phyloP scores from a whole-genome alignment of 2,113 vertebrate genomes.

The Crocuta crocuta region DNA sequence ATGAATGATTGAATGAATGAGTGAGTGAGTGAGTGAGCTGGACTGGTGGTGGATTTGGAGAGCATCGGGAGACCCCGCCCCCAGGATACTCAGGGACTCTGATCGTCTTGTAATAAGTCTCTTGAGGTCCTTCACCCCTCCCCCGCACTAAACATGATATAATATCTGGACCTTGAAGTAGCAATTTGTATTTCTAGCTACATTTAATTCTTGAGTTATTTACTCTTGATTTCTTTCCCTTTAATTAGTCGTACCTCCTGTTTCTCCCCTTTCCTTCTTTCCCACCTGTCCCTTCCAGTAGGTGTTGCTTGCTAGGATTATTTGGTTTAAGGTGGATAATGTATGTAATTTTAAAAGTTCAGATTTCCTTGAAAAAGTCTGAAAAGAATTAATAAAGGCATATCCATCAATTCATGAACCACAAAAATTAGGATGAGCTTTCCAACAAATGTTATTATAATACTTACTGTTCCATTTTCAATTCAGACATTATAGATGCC shows the following conservation, averaged over 20 bases:
- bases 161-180: neutral
- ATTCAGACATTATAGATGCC: neutral
- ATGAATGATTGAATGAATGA: neutral
- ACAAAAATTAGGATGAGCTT: neutral
- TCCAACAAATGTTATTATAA: neutral
- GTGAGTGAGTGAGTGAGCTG: neutral
- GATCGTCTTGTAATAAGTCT: neutral
- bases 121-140: neutral
- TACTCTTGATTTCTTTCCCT: neutral
- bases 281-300: neutral
- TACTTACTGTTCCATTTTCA: neutral
- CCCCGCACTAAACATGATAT: neutral
- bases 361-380: constrained; percentile 15
- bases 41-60: neutral
- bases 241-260: neutral
- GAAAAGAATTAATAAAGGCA: neutral
- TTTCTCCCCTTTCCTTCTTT: neutral
- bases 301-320: neutral
- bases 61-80: rapidly evolving
- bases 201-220: constrained; percentile 17
- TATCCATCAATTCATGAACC: neutral
- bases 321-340: neutral
- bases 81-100: neutral
- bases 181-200: neutral
- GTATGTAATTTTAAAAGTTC: neutral